Base-by-base conservation (phyloP, 2,888 invertebrate species). In the Acrobasis consociella region DNA sequence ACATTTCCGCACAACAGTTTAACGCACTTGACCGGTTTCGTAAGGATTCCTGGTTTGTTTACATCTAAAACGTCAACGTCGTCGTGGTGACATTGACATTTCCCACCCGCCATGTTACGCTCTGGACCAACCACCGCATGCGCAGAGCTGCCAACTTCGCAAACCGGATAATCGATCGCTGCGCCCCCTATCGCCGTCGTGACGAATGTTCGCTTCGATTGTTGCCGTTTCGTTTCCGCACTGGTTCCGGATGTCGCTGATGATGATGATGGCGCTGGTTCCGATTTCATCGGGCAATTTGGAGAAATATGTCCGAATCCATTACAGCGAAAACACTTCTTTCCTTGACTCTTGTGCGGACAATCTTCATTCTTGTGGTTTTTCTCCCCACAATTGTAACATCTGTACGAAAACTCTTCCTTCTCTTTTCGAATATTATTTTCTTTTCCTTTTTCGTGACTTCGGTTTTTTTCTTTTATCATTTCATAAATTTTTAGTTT, bases 371-470 rank as follows among this genome's bases (percentile, higher is more conserved):
- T 16, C 8, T 49, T 49, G 9, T 49, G 49, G 16, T 16, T 49
- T 16, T 49, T 49, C 16, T 49, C 49, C 9, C 49, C 49, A 16
- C 49, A 49, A 49, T 49, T 49, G 7, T 49, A 49, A 15, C 49
- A 49, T 16, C 49, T 49, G 9, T 49, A 49, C 16, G 3, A 1
- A 49, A 49, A 49, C 16, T 49, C 49, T 16, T 49, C 9, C 16
- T 70, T 74, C 15, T 73, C 67, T 37, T 73, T 72, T 0, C 71
- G 49, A 3, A 60, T 66, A 22, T 22, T n/a, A 0, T 42, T 1
- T 22, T 72, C 49, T 16, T 49, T 49, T 16, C 15, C 49, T 49
- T 49, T 39, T 10, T 10, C 49, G 9, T 16, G 49, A 9, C 16
- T 16, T 16, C 49, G 49, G 16, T 7, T 39, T 7, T 39, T 39